Evolutionary conservation across 2,888 invertebrate species (phyloP), one percentile per base, ranked within the genome.

Genomic region (Coecobrya sp.): DNA sequence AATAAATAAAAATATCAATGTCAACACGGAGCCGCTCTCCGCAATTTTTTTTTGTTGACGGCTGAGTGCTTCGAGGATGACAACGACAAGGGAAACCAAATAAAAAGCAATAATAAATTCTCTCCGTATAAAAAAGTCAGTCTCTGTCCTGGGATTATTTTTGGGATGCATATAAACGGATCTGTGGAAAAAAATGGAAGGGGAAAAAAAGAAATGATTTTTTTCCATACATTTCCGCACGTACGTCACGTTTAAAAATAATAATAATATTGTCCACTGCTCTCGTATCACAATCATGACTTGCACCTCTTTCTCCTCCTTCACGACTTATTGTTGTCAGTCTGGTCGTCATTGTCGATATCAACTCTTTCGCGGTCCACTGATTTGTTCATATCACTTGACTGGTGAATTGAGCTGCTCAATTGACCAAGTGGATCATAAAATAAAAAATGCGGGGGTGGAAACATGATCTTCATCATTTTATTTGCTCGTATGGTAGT

Each of bases 371-470:
- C 76, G 55, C 81, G 91, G 82, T 59, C 82, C 86, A 91, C 82
- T 87, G 91, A 81, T 49, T 91, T 90, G 13, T 82, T 52, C 45
- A 5, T 49, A 79, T 42, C 25, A 19, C 16, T 7, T 27, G 30
- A 55, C 19, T 52, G 30, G 55, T 73, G 76, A 22, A 49, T 59
- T 86, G 81, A 52, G 76, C 30, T 82, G 76, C 30, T 82, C 79
- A 86, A 91, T 91, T 91, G 91, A 86, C 91, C 91, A 85, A 91
- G 86, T 91, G 86, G 91, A 76, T 91, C 86, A 85, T 89, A 59
- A 87, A 79, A 62, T 65, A 73, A 7, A 73, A 7, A 36, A 70
- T 27, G 73, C 86, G 45, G 65, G 86, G 68, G 49, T 55, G 55
- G 82, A 36, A n/a, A 25, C 49, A 19, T 62, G 62, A 62, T 22